These are phyloP conservation scores for Drosophila parvula DNA, from an alignment of 1,140 invertebrate species.

Conservation along the genomic window DNA sequence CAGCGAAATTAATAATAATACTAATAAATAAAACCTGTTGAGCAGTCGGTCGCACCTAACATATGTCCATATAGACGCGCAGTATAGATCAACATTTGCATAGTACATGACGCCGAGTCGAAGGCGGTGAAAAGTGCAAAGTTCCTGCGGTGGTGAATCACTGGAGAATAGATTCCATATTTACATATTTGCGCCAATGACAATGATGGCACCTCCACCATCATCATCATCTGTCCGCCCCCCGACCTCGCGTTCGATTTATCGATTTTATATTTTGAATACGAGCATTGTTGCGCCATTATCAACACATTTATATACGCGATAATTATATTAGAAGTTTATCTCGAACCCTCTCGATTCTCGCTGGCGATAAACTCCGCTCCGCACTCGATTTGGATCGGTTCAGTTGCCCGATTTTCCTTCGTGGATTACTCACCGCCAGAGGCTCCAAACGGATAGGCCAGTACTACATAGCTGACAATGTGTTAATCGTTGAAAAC, in stretches of 20 bases:
- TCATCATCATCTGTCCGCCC: background rate
- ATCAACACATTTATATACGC: constrained; percentile 79
- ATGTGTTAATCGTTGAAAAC: constrained; percentile 62
- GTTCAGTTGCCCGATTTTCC: constrained; percentile 59
- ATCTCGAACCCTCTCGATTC: constrained; percentile 46
- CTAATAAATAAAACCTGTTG: constrained; percentile 41
- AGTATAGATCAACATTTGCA: constrained; percentile 36
- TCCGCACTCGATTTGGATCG: constrained; percentile 43
- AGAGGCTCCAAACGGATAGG: constrained; percentile 30
- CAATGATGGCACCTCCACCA: constrained; percentile 21
- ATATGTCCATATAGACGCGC: constrained; percentile 19
- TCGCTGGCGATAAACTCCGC: constrained; percentile 45
- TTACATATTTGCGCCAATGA: constrained; percentile 25
- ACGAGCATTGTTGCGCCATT: constrained; percentile 73
- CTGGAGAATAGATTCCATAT: constrained; percentile 31
- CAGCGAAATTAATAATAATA: constrained; percentile 41
- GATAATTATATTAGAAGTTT: constrained; percentile 80
- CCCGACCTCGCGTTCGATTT: constrained; percentile 38
- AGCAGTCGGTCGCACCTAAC: constrained; percentile 40
- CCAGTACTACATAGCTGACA: constrained; percentile 15
- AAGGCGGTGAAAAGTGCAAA: constrained; percentile 28
- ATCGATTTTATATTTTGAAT: constrained; percentile 80
- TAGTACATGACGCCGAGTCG: constrained; percentile 20
- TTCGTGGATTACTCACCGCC: constrained; percentile 61
- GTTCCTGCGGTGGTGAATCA: constrained; percentile 20